Percentiles rank a stretch among this genome's conserved stretches.
Conservation (phyloP, 2,113 vertebrate genomes). For the Pedionomus torquatus region DNA sequence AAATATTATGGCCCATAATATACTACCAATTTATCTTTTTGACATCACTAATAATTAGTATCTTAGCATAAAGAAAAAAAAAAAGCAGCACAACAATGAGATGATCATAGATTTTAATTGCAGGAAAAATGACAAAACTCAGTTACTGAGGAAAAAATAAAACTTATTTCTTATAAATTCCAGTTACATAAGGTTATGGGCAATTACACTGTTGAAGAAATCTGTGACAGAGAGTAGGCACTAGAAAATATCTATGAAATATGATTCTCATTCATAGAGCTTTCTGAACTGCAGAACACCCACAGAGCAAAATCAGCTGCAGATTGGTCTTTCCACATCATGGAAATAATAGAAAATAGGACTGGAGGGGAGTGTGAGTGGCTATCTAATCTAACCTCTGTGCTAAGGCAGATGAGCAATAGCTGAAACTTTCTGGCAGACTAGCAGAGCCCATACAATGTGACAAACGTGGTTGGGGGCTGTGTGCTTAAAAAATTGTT, state of each 20-base stretch:
- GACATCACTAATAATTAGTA: neutral
- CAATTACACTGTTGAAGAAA: conserved; percentile 39
- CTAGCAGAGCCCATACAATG: neutral
- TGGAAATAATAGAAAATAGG: conserved; percentile 51
- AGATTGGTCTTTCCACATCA: conserved; percentile 23
- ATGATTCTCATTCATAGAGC: conserved; percentile 51
- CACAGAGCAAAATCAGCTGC: conserved; percentile 50
- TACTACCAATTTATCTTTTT: neutral
- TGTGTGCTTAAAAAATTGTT: neutral
- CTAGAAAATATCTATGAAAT: conserved; percentile 47
- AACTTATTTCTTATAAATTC: neutral
- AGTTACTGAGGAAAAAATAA: neutral
- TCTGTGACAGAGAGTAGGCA: conserved; percentile 36
- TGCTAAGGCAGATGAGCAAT: neutral
- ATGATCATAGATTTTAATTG: neutral
- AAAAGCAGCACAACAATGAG: neutral
- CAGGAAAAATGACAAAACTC: neutral
- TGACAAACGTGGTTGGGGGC: fast-evolving
- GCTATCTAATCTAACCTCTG: neutral
- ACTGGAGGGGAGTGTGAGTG: neutral
- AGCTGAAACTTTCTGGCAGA: neutral
- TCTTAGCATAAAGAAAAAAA: neutral
- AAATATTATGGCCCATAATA: neutral
- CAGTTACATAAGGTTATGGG: conserved; percentile 27
- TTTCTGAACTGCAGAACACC: conserved; percentile 34